Percentiles rank a stretch among this genome's conserved stretches.
phyloP scores from a whole-genome alignment of 2,888 invertebrate species.

The Hirtodrosophila confusa region DNA sequence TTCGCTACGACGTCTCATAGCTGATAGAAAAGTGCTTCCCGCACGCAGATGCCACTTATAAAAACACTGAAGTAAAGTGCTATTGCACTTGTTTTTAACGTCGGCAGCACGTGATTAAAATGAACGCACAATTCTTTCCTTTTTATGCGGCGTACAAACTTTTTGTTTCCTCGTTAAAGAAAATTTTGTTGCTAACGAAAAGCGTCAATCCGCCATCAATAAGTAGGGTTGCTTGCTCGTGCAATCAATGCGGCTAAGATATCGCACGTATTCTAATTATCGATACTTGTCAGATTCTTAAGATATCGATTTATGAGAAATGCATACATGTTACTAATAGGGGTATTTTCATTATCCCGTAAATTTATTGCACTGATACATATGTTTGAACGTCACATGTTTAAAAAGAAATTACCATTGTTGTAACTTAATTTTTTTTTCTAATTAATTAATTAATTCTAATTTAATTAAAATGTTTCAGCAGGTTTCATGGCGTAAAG shows the following conservation, averaged over 20 bases:
- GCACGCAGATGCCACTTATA: slow-evolving; percentile 39
- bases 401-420: too few species aligned
- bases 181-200: slow-evolving; percentile 61
- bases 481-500: too few species aligned
- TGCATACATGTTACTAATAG: too few species aligned
- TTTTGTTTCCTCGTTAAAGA: slow-evolving; percentile 35
- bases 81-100: slow-evolving; percentile 33
- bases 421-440: too few species aligned
- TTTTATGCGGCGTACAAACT: slow-evolving; percentile 35
- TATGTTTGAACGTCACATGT: too few species aligned
- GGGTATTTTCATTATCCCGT: too few species aligned
- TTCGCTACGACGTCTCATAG: slow-evolving; percentile 91
- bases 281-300: slow-evolving; percentile 6
- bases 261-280: slow-evolving; percentile 21
- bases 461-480: too few species aligned
- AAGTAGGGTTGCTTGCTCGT: slow-evolving; percentile 52
- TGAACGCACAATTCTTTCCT: slow-evolving; percentile 9
- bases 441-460: too few species aligned
- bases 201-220: slow-evolving; percentile 77
- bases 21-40: slow-evolving; percentile 36
- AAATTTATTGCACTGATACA: too few species aligned
- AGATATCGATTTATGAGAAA: neutral
- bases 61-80: slow-evolving; percentile 44
- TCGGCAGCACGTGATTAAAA: slow-evolving; percentile 5
- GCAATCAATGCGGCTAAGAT: slow-evolving; percentile 17